These are phyloP conservation scores for Chrysomela aeneicollis DNA, from an alignment of 2,888 invertebrate genomes.

Conservation along the genomic window DNA sequence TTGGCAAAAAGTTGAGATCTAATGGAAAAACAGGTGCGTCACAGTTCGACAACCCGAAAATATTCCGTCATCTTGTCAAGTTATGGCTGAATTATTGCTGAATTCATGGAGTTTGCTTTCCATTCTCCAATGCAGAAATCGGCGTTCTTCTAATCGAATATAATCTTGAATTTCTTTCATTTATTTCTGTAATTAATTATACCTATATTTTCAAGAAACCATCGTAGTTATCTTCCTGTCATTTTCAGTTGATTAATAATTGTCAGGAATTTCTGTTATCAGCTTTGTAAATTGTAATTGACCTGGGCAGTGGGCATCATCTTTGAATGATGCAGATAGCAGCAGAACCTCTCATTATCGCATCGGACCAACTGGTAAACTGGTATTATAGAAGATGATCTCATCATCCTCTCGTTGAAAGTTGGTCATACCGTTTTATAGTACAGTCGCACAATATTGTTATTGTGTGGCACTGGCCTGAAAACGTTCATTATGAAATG, in stretches of 20 bases:
- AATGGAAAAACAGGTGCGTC: conserved; percentile 1
- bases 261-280: conserved; percentile 1
- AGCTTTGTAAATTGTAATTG: not conserved
- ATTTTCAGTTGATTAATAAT: no score
- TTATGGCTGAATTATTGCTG: not conserved
- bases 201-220: no score
- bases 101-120: no score
- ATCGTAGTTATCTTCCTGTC: no score
- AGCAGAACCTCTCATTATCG: not conserved
- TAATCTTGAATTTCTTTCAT: no score
- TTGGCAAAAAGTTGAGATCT: not conserved
- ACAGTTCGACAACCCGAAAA: not conserved
- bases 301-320: no score
- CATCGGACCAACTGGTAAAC: conserved; percentile 43
- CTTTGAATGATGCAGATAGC: conserved; percentile 5
- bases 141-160: no score
- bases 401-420: conserved; percentile 54
- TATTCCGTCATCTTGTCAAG: not conserved
- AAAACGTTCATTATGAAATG: conserved; percentile 15
- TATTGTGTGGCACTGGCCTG: conserved; percentile 27
- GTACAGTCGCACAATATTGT: conserved; percentile 40
- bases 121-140: no score
- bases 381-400: conserved; percentile 55
- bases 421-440: conserved; percentile 44
- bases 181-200: no score